Conservation (phyloP, 2,888 invertebrate genomes). For the Drosophila infuscata region DNA sequence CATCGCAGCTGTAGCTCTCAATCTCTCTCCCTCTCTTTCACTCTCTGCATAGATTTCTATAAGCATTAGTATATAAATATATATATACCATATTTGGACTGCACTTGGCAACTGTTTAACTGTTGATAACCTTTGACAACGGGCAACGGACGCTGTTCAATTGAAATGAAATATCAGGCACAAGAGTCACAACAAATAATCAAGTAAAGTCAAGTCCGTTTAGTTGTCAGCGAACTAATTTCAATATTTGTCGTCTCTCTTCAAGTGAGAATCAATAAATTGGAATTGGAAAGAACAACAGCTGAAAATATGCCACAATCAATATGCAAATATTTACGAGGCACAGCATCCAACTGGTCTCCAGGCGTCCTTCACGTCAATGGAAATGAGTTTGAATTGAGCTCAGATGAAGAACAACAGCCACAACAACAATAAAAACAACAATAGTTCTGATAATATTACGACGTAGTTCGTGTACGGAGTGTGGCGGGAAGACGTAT, state of each 20-base stretch:
- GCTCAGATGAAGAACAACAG: slow-evolving; percentile 33
- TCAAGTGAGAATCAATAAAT: slow-evolving; percentile 62
- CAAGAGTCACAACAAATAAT: slow-evolving; percentile 55
- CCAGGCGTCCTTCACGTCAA: slow-evolving; percentile 65
- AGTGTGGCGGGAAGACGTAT: neutral
- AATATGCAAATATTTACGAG: slow-evolving; percentile 71
- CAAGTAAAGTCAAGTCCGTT: slow-evolving; percentile 31
- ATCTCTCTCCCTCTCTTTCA: neutral
- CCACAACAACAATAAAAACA: slow-evolving; percentile 12
- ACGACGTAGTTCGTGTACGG: slow-evolving; percentile 45
- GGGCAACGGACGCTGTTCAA: slow-evolving; percentile 33
- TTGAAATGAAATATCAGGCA: slow-evolving; percentile 38
- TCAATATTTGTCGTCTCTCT: slow-evolving; percentile 56
- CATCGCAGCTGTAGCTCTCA: slow-evolving; percentile 15
- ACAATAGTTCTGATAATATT: slow-evolving; percentile 25
- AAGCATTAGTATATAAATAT: neutral
- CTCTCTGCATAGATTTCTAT: slow-evolving; percentile 3
- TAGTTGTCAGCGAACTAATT: slow-evolving; percentile 54
- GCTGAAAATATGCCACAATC: slow-evolving; percentile 68
- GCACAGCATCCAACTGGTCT: slow-evolving; percentile 26
- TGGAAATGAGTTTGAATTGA: slow-evolving; percentile 62
- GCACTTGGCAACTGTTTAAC: slow-evolving; percentile 48
- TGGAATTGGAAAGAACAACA: slow-evolving; percentile 43
- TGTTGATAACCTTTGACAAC: slow-evolving; percentile 52
- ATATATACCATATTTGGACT: neutral